Conservation (phyloP, 2,113 vertebrate genomes). For the Sterna hirundo region DNA sequence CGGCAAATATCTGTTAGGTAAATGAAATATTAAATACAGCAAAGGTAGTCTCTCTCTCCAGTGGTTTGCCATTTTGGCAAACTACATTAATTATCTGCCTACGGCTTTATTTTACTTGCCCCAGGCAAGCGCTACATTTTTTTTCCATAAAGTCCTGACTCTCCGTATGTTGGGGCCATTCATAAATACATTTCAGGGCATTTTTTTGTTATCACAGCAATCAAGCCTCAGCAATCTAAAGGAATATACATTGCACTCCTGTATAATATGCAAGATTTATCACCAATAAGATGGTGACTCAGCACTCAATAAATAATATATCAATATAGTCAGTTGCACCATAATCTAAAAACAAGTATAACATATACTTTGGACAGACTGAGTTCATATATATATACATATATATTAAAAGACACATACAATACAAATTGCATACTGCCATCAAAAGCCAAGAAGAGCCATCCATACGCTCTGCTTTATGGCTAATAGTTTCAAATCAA, state of each 20-base stretch:
- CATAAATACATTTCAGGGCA: slow-evolving; percentile 75
- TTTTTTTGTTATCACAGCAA: slow-evolving; percentile 73
- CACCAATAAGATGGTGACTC: slow-evolving; percentile 75
- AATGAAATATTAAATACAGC: slow-evolving; percentile 23
- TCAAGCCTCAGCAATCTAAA: slow-evolving; percentile 80
- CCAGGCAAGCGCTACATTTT: slow-evolving; percentile 58
- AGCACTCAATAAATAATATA: slow-evolving; percentile 85
- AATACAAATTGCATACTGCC: slow-evolving; percentile 77
- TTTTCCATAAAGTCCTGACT: slow-evolving; percentile 22
- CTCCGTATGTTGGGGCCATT: slow-evolving; percentile 39
- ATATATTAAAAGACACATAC: slow-evolving; percentile 65
- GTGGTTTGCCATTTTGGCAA: slow-evolving; percentile 21
- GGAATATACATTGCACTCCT: slow-evolving; percentile 82
- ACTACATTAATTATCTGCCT: not conserved
- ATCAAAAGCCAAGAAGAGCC: slow-evolving; percentile 62
- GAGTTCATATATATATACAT: slow-evolving; percentile 69
- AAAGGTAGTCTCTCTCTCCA: slow-evolving; percentile 57
- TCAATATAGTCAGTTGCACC: slow-evolving; percentile 80
- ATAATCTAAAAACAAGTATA: slow-evolving; percentile 78
- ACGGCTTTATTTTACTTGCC: slow-evolving; percentile 63
- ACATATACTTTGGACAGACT: slow-evolving; percentile 72
- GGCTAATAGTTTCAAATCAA: slow-evolving; percentile 54
- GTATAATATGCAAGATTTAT: slow-evolving; percentile 76
- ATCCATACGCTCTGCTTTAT: slow-evolving; percentile 52
- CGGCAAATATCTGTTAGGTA: not conserved